Evolutionary conservation across 1,140 invertebrate species (phyloP).

Genomic region (Cherax destructor): DNA sequence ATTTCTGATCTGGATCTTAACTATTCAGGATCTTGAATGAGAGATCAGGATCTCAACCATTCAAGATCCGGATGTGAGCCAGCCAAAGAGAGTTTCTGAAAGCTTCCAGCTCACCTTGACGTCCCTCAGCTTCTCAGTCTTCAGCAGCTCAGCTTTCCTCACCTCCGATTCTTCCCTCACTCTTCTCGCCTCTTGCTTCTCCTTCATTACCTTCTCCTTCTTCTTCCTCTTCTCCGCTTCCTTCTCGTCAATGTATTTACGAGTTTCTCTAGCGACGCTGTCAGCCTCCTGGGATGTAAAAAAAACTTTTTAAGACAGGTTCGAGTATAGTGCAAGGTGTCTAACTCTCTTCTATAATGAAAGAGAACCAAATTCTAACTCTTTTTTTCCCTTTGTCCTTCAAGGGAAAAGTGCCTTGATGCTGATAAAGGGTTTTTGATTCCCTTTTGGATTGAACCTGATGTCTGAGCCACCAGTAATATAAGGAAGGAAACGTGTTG

Average conservation of each 20-base stretch:
- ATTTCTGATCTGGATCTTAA: no score
- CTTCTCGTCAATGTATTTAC: constrained; percentile 13
- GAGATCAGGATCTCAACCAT: not conserved
- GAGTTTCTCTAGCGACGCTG: constrained; percentile 6
- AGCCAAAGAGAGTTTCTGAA: no score
- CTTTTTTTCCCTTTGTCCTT: no score
- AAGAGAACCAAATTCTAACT: no score
- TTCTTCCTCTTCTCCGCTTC: constrained; percentile 8
- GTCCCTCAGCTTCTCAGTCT: constrained; percentile 12
- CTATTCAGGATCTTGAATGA: no score
- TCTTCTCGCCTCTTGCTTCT: not conserved
- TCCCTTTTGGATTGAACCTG: no score
- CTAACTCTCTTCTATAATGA: no score
- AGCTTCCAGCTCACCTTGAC: not conserved
- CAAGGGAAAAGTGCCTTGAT: no score
- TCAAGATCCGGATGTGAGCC: not conserved
- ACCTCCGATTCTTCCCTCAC: constrained; percentile 4
- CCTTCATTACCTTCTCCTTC: not conserved
- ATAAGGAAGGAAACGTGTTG: no score
- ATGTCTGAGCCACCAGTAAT: no score
- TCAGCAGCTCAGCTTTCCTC: constrained; percentile 13
- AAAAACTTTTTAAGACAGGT: not conserved
- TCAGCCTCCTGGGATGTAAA: constrained; percentile 2
- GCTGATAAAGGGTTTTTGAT: no score
- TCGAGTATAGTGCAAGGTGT: no score